These are phyloP conservation scores for Turdus rufiventris DNA, from an alignment of 2,113 vertebrate genomes.

Conservation along the genomic window DNA sequence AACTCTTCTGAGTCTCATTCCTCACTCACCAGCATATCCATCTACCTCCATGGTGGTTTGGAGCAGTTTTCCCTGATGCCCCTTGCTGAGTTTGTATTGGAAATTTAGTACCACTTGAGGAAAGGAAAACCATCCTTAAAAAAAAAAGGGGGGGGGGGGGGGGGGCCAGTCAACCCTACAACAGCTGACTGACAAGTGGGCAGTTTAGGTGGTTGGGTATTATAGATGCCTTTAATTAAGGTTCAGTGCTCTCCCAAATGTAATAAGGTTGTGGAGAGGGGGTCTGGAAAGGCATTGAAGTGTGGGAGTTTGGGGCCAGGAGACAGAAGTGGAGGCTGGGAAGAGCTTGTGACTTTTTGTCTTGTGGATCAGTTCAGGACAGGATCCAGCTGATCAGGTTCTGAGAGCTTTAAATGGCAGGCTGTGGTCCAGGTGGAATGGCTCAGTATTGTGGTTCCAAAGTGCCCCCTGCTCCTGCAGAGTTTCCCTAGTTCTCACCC, in stretches of 20 bases:
- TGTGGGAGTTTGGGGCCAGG: not conserved
- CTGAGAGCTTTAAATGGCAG: not conserved
- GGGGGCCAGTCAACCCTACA: not conserved
- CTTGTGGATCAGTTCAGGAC: not conserved
- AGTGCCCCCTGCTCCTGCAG: not conserved
- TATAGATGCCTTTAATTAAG: not conserved
- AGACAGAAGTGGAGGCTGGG: not conserved
- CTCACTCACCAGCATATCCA: not conserved
- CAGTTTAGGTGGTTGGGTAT: not conserved
- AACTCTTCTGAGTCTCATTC: not conserved
- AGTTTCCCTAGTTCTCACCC: not conserved
- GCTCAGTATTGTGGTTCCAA: not conserved
- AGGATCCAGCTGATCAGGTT: not conserved
- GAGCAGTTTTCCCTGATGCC: not conserved
- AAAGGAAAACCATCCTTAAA: not conserved
- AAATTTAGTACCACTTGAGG: not conserved
- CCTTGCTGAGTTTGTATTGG: not conserved
- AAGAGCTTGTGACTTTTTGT: not conserved
- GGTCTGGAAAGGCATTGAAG: fast-evolving
- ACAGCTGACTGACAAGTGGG: not conserved
- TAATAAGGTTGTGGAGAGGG: not conserved
- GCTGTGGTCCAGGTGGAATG: not conserved
- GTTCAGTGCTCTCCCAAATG: not conserved
- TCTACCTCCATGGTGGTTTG: not conserved
- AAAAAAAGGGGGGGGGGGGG: not conserved